These are phyloP conservation scores for Eulemur rubriventer DNA, from an alignment of 2,797 vertebrate genomes.

Conservation along the genomic window DNA sequence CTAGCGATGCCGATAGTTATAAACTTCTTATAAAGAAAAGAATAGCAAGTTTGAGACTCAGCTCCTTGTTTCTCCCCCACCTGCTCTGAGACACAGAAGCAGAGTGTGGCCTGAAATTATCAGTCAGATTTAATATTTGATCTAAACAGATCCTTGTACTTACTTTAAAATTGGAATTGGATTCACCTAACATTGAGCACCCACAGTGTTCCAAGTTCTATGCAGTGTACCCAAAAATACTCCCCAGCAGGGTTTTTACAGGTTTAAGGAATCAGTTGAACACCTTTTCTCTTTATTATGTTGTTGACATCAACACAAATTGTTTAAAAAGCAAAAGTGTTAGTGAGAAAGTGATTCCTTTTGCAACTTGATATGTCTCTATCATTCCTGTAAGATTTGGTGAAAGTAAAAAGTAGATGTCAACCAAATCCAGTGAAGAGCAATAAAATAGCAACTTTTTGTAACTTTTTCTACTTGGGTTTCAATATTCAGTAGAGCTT, in stretches of 20 bases:
- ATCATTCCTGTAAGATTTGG: not conserved
- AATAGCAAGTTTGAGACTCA: not conserved
- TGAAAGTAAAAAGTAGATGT: not conserved
- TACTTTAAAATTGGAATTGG: not conserved
- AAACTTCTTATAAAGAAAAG: constrained; percentile 18
- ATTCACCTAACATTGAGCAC: not conserved
- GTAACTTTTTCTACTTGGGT: not conserved
- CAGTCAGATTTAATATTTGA: not conserved
- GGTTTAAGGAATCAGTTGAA: not conserved
- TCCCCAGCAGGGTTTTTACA: not conserved
- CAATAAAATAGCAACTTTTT: not conserved
- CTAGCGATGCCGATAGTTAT: not conserved
- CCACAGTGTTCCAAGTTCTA: not conserved
- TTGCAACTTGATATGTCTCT: not conserved
- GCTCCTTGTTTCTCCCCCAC: not conserved
- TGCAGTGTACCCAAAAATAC: not conserved
- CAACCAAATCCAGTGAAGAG: not conserved
- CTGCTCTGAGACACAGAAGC: not conserved
- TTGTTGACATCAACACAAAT: not conserved
- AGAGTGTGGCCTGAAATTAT: not conserved
- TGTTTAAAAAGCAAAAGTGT: not conserved
- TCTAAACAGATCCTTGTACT: not conserved
- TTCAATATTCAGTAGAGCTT: not conserved
- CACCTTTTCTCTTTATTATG: not conserved
- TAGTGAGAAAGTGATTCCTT: not conserved